Evolutionary conservation across 1,140 invertebrate genomes (phyloP).

Genomic region (Drosophila nigromelanica): DNA sequence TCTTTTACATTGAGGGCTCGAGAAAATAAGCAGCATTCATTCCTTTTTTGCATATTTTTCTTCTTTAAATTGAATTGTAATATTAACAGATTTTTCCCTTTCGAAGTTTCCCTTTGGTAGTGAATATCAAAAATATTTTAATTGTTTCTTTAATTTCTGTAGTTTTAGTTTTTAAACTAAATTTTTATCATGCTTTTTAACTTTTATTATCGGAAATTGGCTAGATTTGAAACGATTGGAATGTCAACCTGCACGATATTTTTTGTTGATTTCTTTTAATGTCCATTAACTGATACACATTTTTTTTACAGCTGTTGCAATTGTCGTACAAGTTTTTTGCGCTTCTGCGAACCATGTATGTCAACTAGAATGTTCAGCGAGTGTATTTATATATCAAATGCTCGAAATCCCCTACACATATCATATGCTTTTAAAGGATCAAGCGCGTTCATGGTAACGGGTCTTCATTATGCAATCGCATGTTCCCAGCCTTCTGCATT

Average conservation of each 20-base stretch:
- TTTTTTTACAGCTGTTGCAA: constrained; percentile 58
- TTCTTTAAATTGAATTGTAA: no score
- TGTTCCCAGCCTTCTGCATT: constrained; percentile 49
- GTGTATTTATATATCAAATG: constrained; percentile 2
- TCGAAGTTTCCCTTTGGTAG: no score
- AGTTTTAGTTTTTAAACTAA: no score
- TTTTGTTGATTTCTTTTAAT: neutral
- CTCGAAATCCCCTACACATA: constrained; percentile 32
- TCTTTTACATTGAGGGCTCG: no score
- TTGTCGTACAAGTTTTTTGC: constrained; percentile 75
- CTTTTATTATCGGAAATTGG: no score
- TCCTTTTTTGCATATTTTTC: no score
- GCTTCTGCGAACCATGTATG: constrained; percentile 69
- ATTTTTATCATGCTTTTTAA: neutral
- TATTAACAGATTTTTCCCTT: no score
- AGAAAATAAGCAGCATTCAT: no score
- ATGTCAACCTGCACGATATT: neutral
- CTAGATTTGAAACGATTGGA: no score
- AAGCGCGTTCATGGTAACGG: constrained; percentile 14
- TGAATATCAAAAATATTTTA: no score
- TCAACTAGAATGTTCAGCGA: constrained; percentile 40
- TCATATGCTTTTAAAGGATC: constrained; percentile 65
- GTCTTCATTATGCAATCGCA: constrained; percentile 68
- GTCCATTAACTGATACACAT: neutral
- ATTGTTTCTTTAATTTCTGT: no score